A percentile compares a stretch with the other conserved stretches of the same genome.
phyloP scores from a whole-genome alignment of 1,140 invertebrate species.

The Caenorhabditis latens region DNA sequence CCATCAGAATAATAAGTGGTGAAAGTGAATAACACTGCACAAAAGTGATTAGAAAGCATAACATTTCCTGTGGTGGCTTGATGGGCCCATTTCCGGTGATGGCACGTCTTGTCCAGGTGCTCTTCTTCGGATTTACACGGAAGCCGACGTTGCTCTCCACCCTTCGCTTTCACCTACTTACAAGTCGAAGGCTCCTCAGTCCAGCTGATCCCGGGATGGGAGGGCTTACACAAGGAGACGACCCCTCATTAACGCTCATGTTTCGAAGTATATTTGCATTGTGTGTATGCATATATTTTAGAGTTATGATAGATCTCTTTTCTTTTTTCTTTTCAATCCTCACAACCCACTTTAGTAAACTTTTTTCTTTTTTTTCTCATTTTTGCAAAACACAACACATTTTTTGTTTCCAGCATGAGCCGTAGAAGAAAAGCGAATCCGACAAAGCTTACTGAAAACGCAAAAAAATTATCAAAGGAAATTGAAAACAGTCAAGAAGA shows the following conservation, averaged over 20 bases:
- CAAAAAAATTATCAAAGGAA: conserved; percentile 11
- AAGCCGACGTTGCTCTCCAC: background rate
- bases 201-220: conserved; percentile 34
- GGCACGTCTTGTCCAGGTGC: conserved; percentile 42
- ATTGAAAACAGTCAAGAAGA: conserved; percentile 41
- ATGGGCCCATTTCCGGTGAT: conserved; percentile 51
- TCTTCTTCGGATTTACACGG: background rate
- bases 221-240: background rate
- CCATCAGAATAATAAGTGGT: conserved; percentile 52
- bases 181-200: background rate
- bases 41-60: conserved; percentile 56
- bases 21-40: conserved; percentile 46
- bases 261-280: conserved; percentile 53
- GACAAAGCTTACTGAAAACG: conserved; percentile 50
- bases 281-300: conserved; percentile 48
- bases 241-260: conserved; percentile 53
- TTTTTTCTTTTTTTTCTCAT: background rate
- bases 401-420: conserved; percentile 61
- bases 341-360: background rate
- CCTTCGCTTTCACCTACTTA: conserved; percentile 2
- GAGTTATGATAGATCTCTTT: conserved; percentile 45
- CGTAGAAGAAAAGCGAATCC: conserved; percentile 60
- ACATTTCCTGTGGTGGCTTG: conserved; percentile 45
- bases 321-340: background rate
- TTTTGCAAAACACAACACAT: background rate